Percentiles rank a stretch among this genome's conserved stretches.
Evolutionary conservation across 2,113 vertebrate genomes (phyloP).

Genomic region (Lepidothrix coronata): DNA sequence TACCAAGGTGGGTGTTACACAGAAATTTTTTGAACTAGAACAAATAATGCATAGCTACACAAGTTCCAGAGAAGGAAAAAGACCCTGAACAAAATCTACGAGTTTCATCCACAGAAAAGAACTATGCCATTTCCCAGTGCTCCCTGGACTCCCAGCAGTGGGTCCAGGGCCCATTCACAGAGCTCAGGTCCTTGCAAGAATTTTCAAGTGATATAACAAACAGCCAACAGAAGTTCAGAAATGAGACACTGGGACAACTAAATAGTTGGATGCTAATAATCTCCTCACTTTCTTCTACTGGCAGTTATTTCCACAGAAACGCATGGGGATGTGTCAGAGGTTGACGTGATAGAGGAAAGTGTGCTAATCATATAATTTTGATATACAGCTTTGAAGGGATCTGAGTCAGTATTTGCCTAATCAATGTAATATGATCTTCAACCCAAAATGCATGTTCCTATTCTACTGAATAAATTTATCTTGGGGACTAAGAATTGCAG

Average conservation of each 20-base stretch:
- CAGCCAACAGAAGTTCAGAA: neutral
- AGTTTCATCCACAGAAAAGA: neutral
- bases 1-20: neutral
- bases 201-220: neutral
- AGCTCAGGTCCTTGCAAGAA: neutral
- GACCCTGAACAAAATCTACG: neutral
- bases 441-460: neutral
- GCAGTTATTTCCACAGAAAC: neutral
- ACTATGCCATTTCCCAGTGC: neutral
- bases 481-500: neutral
- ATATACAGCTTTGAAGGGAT: neutral
- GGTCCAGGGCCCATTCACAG: neutral
- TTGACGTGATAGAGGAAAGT: neutral
- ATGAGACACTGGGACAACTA: neutral
- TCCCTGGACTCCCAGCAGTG: neutral
- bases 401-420: neutral
- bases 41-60: neutral
- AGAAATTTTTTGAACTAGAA: neutral
- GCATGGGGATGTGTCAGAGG: neutral
- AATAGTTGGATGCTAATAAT: neutral
- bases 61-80: neutral
- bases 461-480: neutral
- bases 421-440: neutral
- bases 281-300: neutral
- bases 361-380: neutral